Conservation (phyloP, 1,140 invertebrate species). For the Dufourea novaeangliae region DNA sequence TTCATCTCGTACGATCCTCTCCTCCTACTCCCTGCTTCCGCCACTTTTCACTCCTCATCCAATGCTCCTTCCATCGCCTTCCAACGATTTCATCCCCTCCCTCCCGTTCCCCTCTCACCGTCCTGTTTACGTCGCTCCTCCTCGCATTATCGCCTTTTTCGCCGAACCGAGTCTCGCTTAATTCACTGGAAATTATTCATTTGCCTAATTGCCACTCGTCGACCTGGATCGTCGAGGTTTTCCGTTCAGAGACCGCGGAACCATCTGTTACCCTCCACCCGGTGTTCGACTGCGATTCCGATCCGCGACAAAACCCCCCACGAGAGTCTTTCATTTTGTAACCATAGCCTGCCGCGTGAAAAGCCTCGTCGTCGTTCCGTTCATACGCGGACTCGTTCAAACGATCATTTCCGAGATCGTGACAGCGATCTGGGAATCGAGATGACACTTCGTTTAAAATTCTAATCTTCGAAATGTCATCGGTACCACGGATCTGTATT, state of each 20-base stretch:
- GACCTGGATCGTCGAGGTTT: slow-evolving; percentile 49
- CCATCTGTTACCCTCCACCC: slow-evolving; percentile 1
- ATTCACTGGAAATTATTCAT: slow-evolving; percentile 71
- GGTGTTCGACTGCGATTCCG: slow-evolving; percentile 26
- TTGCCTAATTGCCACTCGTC: slow-evolving; percentile 71
- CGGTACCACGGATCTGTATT: too few relatives aligned
- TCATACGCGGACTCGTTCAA: too few relatives aligned
- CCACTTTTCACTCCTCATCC: not conserved
- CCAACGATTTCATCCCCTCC: not conserved
- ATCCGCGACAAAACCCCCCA: slow-evolving; percentile 42
- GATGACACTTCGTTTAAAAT: too few relatives aligned
- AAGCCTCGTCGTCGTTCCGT: slow-evolving; percentile 3
- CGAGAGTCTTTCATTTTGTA: slow-evolving; percentile 6
- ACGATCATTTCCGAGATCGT: too few relatives aligned
- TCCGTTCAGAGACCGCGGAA: slow-evolving; percentile 35
- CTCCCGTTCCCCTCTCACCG: slow-evolving; percentile 26
- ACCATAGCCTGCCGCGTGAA: slow-evolving; percentile 18
- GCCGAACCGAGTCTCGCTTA: slow-evolving; percentile 58
- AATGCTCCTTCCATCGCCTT: not conserved
- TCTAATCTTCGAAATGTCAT: too few relatives aligned
- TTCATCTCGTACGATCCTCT: slow-evolving; percentile 54
- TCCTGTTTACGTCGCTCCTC: slow-evolving; percentile 58
- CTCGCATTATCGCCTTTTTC: slow-evolving; percentile 69
- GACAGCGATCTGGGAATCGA: too few relatives aligned
- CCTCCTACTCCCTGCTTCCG: not conserved